phyloP scores from a whole-genome alignment of 1,140 invertebrate genomes.

The Thrips palmi region DNA sequence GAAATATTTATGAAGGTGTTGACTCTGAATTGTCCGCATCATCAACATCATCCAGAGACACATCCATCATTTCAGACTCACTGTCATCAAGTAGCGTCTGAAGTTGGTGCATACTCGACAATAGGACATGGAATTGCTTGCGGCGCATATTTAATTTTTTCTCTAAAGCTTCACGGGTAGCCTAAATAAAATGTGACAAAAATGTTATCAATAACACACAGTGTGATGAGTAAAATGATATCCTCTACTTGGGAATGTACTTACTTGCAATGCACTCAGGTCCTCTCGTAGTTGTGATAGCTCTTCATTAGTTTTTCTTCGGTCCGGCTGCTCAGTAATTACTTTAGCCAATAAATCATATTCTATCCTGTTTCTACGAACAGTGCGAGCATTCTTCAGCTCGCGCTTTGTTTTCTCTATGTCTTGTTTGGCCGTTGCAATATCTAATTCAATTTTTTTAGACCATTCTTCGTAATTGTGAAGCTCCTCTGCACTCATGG shows the following conservation, averaged over 20 bases:
- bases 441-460: conserved; percentile 56
- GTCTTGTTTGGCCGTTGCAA: conserved; percentile 50
- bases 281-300: conserved; percentile 55
- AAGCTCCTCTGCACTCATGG: conserved; percentile 69
- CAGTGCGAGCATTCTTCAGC: conserved; percentile 58
- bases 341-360: conserved; percentile 84
- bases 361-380: conserved; percentile 76
- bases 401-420: conserved; percentile 58
- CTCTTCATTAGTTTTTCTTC: conserved; percentile 61
- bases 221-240: background rate
- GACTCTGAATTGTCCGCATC: conserved; percentile 19
- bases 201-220: conserved; percentile 1
- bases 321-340: conserved; percentile 75
- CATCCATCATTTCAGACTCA: conserved; percentile 31
- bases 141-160: conserved; percentile 58
- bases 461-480: conserved; percentile 61
- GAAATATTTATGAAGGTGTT: conserved; percentile 8
- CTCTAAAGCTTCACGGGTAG: conserved; percentile 49
- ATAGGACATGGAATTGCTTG: conserved; percentile 77
- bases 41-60: conserved; percentile 33
- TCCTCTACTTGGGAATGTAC: conserved; percentile 7
- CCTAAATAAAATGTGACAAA: conserved; percentile 24
- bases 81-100: conserved; percentile 50
- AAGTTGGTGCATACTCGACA: conserved; percentile 59
- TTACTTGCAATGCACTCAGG: conserved; percentile 38